Evolutionary conservation across 2,888 invertebrate species (phyloP).

Genomic region (Dysmachus trigonus): DNA sequence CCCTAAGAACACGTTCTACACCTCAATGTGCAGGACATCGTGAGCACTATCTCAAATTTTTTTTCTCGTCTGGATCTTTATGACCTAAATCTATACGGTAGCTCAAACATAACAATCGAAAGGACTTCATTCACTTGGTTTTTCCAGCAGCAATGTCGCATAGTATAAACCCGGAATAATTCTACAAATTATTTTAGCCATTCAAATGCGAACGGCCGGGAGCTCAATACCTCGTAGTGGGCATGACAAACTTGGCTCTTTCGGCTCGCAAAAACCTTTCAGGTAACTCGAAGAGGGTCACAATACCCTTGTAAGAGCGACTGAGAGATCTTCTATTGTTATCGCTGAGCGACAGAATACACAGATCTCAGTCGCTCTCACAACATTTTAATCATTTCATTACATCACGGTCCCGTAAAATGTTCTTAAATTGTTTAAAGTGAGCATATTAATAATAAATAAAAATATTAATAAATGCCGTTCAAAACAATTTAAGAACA

Average conservation of each 20-base stretch:
- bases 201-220: not conserved
- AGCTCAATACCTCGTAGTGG: not conserved
- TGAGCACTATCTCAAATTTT: too few species aligned
- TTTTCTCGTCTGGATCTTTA: not conserved
- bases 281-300: not conserved
- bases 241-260: too few species aligned
- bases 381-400: too few species aligned
- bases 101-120: not conserved
- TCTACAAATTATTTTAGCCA: not conserved
- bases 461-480: too few species aligned
- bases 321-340: not conserved
- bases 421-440: not conserved
- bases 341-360: too few species aligned
- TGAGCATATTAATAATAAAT: too few species aligned
- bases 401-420: not conserved
- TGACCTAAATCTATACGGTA: not conserved
- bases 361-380: too few species aligned
- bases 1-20: not conserved
- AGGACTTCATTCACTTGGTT: not conserved
- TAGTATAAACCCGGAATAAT: too few species aligned
- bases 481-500: too few species aligned
- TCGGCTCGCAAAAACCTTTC: too few species aligned
- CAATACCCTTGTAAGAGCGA: not conserved
- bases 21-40: too few species aligned
- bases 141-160: not conserved